phyloP scores from a whole-genome alignment of 2,797 vertebrate genomes.

The Oreochromis mossambicus region DNA sequence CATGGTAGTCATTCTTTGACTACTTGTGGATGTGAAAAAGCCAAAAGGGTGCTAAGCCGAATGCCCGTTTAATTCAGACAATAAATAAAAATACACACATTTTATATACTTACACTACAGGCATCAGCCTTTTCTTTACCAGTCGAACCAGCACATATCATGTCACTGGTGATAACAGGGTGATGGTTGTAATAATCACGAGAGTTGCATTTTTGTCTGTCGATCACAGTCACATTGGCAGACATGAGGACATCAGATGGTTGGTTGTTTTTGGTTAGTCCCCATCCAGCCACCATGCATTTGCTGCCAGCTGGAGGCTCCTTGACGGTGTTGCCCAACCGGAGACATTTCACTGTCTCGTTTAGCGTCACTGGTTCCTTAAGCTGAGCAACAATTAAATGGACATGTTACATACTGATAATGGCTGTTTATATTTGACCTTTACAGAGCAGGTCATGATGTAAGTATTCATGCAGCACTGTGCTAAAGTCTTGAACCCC shows the following conservation, averaged over 20 bases:
- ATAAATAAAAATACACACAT: too few species aligned
- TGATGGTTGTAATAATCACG: conserved; percentile 46
- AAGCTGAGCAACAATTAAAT: conserved; percentile 42
- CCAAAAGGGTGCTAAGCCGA: too few species aligned
- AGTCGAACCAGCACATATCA: conserved; percentile 66
- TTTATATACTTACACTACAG: conserved; percentile 33
- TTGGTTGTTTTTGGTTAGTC: not conserved
- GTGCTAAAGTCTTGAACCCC: too few species aligned
- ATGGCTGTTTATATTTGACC: too few species aligned
- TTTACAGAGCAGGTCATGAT: too few species aligned
- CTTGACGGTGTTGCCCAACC: not conserved
- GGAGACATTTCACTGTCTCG: conserved; percentile 3
- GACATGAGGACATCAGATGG: conserved; percentile 57
- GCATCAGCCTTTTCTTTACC: not conserved
- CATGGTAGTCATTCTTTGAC: not conserved
- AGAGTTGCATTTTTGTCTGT: conserved; percentile 55
- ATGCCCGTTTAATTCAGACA: too few species aligned
- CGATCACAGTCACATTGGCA: conserved; percentile 59
- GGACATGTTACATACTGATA: not conserved
- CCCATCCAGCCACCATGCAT: conserved; percentile 73
- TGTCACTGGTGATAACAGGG: conserved; percentile 47
- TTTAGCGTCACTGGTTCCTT: conserved; percentile 8
- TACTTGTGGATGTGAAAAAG: too few species aligned
- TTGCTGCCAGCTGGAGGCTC: not conserved
- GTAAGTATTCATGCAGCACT: too few species aligned